Percentiles rank a stretch among this genome's conserved stretches.
phyloP scores from a whole-genome alignment of 2,888 invertebrate genomes.

The Lochmaea capreae region DNA sequence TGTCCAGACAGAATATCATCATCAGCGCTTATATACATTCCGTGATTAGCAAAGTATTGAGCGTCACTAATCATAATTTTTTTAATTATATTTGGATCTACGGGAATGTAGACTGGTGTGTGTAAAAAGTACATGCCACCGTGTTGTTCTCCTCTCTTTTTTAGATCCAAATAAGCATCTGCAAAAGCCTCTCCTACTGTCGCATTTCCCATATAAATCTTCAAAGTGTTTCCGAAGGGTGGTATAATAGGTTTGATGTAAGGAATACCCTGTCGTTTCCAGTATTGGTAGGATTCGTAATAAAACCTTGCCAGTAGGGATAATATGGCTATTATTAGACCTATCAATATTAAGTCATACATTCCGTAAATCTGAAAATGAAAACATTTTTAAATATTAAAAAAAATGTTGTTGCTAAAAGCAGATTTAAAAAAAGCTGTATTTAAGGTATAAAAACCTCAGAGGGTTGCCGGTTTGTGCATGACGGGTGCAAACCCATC shows the following conservation, averaged over 20 bases:
- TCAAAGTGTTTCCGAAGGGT: constrained; percentile 51
- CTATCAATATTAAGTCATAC: constrained; percentile 5
- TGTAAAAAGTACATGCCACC: constrained; percentile 63
- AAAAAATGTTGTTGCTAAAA: no score
- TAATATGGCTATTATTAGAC: constrained; percentile 10
- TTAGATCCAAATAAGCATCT: constrained; percentile 45
- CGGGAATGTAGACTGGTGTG: constrained; percentile 53
- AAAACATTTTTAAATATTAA: background rate
- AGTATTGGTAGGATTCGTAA: constrained; percentile 67
- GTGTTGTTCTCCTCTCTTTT: constrained; percentile 49
- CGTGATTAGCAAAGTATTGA: constrained; percentile 52
- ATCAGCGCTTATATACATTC: constrained; percentile 43
- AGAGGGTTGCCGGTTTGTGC: no score
- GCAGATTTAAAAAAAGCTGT: no score
- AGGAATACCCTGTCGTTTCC: constrained; percentile 48
- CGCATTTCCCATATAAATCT: constrained; percentile 41
- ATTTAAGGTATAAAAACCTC: no score
- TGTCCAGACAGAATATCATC: constrained; percentile 64
- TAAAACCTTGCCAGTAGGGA: constrained; percentile 65
- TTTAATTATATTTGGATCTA: constrained; percentile 55
- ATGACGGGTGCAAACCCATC: no score
- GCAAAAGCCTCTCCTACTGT: constrained; percentile 48
- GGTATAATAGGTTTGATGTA: constrained; percentile 46
- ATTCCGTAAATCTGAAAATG: constrained; percentile 7
- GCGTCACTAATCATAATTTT: constrained; percentile 72